Base-by-base conservation (phyloP, 2,888 invertebrate species). In the Caenorhabditis sulstoni region DNA sequence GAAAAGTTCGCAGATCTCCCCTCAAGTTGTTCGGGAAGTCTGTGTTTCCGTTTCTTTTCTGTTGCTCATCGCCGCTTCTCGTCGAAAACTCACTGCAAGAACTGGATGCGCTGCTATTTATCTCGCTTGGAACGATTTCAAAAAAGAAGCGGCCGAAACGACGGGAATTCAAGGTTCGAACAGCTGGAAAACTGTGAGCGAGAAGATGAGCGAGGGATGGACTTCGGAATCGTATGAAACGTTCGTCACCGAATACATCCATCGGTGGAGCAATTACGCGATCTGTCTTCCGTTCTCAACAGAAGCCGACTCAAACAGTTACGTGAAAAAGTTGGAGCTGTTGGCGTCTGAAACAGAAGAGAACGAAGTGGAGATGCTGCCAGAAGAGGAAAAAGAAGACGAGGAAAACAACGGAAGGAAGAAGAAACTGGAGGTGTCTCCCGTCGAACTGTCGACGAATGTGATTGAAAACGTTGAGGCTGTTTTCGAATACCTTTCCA, bases 101-200 rank as follows among this genome's bases (percentile, higher is more conserved):
- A 68, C 81, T 35, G 84, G 84, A 50, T 75, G 68, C 57, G 84
- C 84, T 16, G 79, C 82, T 3, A 71, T 84, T 22, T 84, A 84
- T 53, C 41, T 84, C 16, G 79, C 79, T 3, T 79, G 79, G 79
- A 79, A 79, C 23, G 79, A 79, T 62, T 47, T 79, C 11, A 73
- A 57, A 47, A 57, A 39, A 29, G 62, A 79, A 58, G 22, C 44
- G 0, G 22, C 22, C 29, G 68, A 41, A 20, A 50, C 41, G 7
- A 41, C 3, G 7, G 62, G 62, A 18, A 9, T 64, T 18, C 9
- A 41, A 29, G 52, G 61, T 53, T 39, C 67, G n/a, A 57, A 66
- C 18, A 66, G 23, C 7, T 12, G 59, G 35, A n/a, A 14, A 7
- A 11, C 66, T 4, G 52, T 73, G 20, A 55, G 39, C 12, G 47